A percentile compares a stretch with the other conserved stretches of the same genome.
Evolutionary conservation across 1,140 invertebrate genomes (phyloP).

Genomic region (Pseudomyrmex dendroicus): DNA sequence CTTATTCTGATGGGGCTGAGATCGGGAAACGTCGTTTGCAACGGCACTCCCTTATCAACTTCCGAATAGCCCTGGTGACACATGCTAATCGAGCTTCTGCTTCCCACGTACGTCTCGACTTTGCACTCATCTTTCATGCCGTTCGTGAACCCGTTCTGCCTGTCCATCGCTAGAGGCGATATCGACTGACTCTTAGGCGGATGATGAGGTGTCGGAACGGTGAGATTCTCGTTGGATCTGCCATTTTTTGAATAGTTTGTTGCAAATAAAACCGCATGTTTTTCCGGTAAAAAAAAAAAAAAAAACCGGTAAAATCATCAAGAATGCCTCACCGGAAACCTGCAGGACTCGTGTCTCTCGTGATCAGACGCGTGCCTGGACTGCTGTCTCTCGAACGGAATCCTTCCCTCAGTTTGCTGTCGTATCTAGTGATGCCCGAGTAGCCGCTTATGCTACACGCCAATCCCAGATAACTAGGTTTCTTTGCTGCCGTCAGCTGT

Average conservation of each 20-base stretch:
- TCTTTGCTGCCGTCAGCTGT: slow-evolving; percentile 81
- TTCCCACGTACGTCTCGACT: slow-evolving; percentile 78
- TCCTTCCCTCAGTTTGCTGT: slow-evolving; percentile 90
- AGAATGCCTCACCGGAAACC: slow-evolving; percentile 84
- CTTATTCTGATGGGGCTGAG: slow-evolving; percentile 77
- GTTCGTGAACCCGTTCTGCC: slow-evolving; percentile 82
- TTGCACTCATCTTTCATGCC: slow-evolving; percentile 80
- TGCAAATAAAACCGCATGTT: neutral
- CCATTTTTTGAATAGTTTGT: slow-evolving; percentile 12
- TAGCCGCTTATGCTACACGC: slow-evolving; percentile 96
- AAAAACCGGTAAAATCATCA: slow-evolving; percentile 32
- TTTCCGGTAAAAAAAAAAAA: slow-evolving; percentile 10
- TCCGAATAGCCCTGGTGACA: slow-evolving; percentile 78
- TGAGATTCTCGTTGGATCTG: slow-evolving; percentile 82
- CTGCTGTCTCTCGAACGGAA: slow-evolving; percentile 88
- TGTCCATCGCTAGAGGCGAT: slow-evolving; percentile 84
- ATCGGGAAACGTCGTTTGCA: slow-evolving; percentile 73
- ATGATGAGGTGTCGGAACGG: slow-evolving; percentile 73
- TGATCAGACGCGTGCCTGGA: slow-evolving; percentile 86
- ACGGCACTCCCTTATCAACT: slow-evolving; percentile 78
- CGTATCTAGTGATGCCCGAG: slow-evolving; percentile 93
- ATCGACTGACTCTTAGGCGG: slow-evolving; percentile 82
- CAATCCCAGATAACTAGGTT: slow-evolving; percentile 94
- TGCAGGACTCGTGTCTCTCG: slow-evolving; percentile 86
- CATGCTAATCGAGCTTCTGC: slow-evolving; percentile 69